phyloP scores from a whole-genome alignment of 1,140 invertebrate species.

The Apis dorsata region DNA sequence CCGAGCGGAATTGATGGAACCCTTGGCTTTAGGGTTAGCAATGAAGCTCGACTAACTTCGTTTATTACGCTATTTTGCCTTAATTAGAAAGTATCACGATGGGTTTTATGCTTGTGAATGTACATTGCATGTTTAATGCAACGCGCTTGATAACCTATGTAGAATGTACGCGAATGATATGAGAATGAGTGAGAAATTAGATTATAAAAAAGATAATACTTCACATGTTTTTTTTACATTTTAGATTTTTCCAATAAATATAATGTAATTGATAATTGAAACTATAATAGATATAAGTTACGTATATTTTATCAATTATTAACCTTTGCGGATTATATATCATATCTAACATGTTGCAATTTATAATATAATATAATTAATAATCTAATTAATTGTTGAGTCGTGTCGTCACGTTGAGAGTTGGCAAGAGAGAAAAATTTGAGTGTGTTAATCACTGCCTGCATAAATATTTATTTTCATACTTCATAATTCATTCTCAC shows the following conservation, averaged over 20 bases:
- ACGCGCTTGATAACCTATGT: too few species aligned
- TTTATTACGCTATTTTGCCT: constrained; percentile 51
- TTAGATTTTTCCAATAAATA: not conserved
- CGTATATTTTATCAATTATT: not conserved
- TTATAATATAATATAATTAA: not conserved
- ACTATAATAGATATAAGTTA: not conserved
- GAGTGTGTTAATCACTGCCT: too few species aligned
- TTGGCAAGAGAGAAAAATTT: too few species aligned
- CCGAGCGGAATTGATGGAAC: constrained; percentile 34
- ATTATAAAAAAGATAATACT: not conserved
- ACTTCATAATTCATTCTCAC: not conserved
- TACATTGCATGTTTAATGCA: not conserved
- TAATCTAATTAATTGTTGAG: not conserved
- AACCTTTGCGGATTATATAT: not conserved
- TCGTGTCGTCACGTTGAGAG: not conserved
- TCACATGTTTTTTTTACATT: not conserved
- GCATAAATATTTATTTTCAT: not conserved
- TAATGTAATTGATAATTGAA: not conserved
- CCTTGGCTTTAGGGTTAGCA: constrained; percentile 20
- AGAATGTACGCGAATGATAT: too few species aligned
- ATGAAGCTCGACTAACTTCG: constrained; percentile 20
- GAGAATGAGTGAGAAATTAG: not conserved
- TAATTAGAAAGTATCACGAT: constrained; percentile 36
- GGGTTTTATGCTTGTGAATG: not conserved
- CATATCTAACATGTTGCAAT: not conserved